These are phyloP conservation scores for Globodera ellingtonae DNA, from an alignment of 1,140 invertebrate species.

Conservation along the genomic window DNA sequence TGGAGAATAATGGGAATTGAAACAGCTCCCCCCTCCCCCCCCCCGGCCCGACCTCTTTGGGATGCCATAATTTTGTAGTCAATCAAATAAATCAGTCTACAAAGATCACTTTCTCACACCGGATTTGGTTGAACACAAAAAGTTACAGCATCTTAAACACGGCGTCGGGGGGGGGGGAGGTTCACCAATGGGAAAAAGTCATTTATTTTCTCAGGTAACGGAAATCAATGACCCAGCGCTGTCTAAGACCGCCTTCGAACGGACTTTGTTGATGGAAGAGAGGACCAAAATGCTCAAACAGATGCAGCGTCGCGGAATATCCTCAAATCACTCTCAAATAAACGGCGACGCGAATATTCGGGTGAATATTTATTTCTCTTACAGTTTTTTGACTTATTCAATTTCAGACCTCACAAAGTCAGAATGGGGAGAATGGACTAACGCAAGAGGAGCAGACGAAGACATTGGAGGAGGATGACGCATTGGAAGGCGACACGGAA, in stretches of 20 bases:
- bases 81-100: too few species aligned
- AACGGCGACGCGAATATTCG: slow-evolving; percentile 19
- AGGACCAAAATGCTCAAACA: slow-evolving; percentile 85
- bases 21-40: too few species aligned
- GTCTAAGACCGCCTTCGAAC: slow-evolving; percentile 95
- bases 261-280: slow-evolving; percentile 98
- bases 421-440: neutral
- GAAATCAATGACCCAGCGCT: slow-evolving; percentile 81
- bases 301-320: slow-evolving; percentile 68
- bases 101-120: too few species aligned
- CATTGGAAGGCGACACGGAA: neutral
- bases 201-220: slow-evolving; percentile 35
- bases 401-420: neutral
- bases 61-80: too few species aligned
- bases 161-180: too few species aligned
- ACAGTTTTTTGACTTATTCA: neutral
- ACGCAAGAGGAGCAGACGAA: slow-evolving; percentile 4
- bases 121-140: too few species aligned
- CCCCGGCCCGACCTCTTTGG: too few species aligned
- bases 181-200: too few species aligned
- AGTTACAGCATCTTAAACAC: too few species aligned
- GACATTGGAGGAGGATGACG: neutral
- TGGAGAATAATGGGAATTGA: neutral
- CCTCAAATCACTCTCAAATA: slow-evolving; percentile 15
- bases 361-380: neutral